Evolutionary conservation across 1,140 invertebrate species (phyloP), one percentile per base, ranked within the genome.

Genomic region (Drosophila burlai): DNA sequence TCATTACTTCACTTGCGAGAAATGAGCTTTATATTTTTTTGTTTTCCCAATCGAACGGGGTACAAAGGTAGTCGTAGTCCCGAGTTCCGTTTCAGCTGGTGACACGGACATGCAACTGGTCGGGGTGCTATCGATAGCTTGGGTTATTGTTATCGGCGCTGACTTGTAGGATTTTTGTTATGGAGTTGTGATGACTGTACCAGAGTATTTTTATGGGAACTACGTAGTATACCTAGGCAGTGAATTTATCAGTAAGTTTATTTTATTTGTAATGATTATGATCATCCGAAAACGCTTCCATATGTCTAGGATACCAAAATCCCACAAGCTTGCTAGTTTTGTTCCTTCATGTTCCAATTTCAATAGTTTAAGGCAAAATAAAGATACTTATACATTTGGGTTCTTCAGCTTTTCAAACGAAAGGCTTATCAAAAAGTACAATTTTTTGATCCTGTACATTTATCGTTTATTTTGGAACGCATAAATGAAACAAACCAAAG

Each of bases 31-130:
- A 49, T 45, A 15, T 21, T 46, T n/a, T 67, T 69, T 55, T 71
- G 9, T 69, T 38, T 47, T 50, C 45, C 55, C 54, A 71, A 73
- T 73, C 54, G 45, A 63, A 68, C 46, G 50, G 52, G 65, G 68
- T 69, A 59, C 66, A 71, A 71, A 73, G 66, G 66, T 71, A 46
- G 66, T 2, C 4, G 66, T 71, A 46, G 66, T 2, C 4, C 38
- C 21, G 29, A n/a, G 31, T 43, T 71, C 66, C 21, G 29, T 59
- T 72, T 31, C 45, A 73, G 67, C 67, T 67, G 63, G 67, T 67
- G 67, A 52, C 42, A 46, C 54, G 46, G 69, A 60, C 67, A 73
- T 73, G 67, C 69, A 73, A 73, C 69, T 73, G 67, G 69, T 73
- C 54, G 67, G 15, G 24, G 13, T 36, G 67, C 31, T 50, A 71